Percentiles rank a stretch among this genome's conserved stretches.
These are phyloP conservation scores for Cephonodes hylas DNA, from an alignment of 2,888 invertebrate genomes.

Conservation along the genomic window DNA sequence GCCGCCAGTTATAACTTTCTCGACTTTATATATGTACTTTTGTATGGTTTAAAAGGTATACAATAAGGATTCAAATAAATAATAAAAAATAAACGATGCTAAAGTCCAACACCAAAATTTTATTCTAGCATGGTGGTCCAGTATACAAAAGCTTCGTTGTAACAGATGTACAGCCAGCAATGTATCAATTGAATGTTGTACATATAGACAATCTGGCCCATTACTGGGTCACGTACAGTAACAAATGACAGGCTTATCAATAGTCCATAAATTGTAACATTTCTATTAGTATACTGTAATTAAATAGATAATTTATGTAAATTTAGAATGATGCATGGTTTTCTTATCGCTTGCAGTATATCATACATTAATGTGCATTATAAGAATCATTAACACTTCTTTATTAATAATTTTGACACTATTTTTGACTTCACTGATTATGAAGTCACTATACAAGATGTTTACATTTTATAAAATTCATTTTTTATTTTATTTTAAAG, in stretches of 20 bases:
- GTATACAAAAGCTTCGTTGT: too few relatives aligned
- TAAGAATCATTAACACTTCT: background rate
- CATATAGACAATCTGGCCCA: background rate
- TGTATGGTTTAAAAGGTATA: too few relatives aligned
- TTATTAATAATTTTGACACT: background rate
- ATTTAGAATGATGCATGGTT: background rate
- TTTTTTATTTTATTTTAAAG: too few relatives aligned
- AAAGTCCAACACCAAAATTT: too few relatives aligned
- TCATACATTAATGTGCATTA: background rate
- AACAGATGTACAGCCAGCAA: too few relatives aligned
- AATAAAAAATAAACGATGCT: too few relatives aligned
- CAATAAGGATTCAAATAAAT: too few relatives aligned
- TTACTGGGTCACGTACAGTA: background rate
- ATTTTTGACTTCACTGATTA: background rate
- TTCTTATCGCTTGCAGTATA: background rate
- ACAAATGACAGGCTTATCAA: background rate
- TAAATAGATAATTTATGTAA: slow-evolving; percentile 6
- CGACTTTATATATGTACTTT: too few relatives aligned
- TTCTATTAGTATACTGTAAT: background rate
- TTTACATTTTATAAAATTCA: too few relatives aligned
- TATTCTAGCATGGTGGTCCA: too few relatives aligned
- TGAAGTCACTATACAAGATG: background rate
- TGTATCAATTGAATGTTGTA: too few relatives aligned
- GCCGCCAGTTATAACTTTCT: too few relatives aligned
- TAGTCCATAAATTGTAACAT: background rate